These are phyloP conservation scores for Delphinapterus leucas DNA, from an alignment of 2,113 vertebrate genomes.

Conservation along the genomic window DNA sequence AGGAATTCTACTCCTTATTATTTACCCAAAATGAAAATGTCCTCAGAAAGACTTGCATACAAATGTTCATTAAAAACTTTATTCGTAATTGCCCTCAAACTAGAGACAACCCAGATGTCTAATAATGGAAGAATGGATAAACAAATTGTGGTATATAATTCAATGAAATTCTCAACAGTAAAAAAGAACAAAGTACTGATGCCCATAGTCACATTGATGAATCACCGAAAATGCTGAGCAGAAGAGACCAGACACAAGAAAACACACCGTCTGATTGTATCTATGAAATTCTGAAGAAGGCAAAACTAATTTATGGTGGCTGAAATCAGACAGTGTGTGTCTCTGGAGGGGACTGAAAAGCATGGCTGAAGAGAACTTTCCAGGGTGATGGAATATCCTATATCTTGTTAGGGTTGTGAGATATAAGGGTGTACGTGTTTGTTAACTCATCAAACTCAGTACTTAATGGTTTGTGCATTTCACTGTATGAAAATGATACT, in stretches of 20 bases:
- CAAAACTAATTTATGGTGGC: neutral
- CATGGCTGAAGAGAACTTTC: neutral
- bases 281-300: neutral
- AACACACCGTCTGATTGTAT: neutral
- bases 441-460: neutral
- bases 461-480: neutral
- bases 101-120: neutral
- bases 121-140: neutral
- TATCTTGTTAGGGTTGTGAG: neutral
- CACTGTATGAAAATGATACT: neutral
- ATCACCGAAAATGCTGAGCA: neutral
- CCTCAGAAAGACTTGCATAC: neutral
- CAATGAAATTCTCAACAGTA: neutral
- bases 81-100: neutral
- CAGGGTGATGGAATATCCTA: neutral
- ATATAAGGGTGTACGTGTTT: neutral
- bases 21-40: neutral
- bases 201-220: neutral
- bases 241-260: neutral
- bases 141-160: neutral
- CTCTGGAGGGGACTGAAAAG: neutral
- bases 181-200: neutral
- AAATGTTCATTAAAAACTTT: neutral
- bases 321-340: neutral
- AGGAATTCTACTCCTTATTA: neutral